Conservation (phyloP, 2,888 invertebrate species). For the Aricia artaxerxes region DNA sequence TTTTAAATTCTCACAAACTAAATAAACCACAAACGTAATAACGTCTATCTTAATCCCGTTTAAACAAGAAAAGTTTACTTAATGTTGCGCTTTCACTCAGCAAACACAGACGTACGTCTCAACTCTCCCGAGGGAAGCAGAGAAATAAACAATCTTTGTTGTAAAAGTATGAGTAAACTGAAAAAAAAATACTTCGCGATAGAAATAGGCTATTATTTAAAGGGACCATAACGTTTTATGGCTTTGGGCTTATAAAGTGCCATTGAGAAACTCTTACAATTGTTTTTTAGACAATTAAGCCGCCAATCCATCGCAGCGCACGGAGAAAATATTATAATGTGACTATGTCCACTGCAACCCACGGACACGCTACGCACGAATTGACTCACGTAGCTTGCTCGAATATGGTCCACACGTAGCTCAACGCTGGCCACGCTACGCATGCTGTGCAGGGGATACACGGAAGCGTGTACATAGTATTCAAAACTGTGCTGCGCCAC, state of each 20-base stretch:
- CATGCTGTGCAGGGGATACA: no score
- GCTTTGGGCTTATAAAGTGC: not conserved
- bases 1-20: not conserved
- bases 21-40: not conserved
- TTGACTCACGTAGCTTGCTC: no score
- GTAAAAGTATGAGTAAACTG: not conserved
- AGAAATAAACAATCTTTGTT: not conserved
- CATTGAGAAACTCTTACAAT: not conserved
- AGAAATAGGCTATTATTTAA: not conserved
- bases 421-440: no score
- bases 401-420: no score
- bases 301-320: no score
- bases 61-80: not conserved
- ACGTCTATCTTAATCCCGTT: not conserved
- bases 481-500: no score
- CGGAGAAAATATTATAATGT: no score
- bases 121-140: not conserved
- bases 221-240: not conserved
- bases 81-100: not conserved
- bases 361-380: no score
- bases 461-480: no score
- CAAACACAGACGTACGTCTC: not conserved
- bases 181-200: not conserved
- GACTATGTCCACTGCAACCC: no score
- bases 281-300: not conserved